Base-by-base conservation (phyloP, 2,888 invertebrate species). In the Hirtodrosophila alboralis region DNA sequence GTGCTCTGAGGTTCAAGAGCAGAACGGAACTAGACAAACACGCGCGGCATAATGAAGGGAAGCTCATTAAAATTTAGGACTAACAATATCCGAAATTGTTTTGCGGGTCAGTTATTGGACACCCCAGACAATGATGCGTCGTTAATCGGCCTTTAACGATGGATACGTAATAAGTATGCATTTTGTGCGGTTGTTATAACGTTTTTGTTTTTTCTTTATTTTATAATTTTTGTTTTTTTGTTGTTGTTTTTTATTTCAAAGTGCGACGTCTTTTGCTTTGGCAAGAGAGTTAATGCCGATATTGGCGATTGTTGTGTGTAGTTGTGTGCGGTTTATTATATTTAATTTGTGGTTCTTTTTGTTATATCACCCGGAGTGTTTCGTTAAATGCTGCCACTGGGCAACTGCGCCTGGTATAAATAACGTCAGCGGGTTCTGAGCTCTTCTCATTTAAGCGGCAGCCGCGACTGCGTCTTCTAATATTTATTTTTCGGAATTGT, bases 391-490 rank as follows among this genome's bases (percentile, higher is more conserved):
- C 28, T 36, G 33, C 13, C n/a, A 26, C 31, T 28, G 21, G 31
- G 26, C 26, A 9, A 18, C 18, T 26, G 31, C 28, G 12, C 7
- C 12, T 9, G 8, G 68, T 73, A 84, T 78, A 78, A 81, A 78
- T 74, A 81, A 26, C 12, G 40, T 30, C 36, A 13, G 12, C 36
- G 13, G 14, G 23, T 44, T 54, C 51, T 44, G 34, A 44, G 23
- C 31, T 37, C 16, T 14, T 41, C 65, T 69, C 67, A 84, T 58
- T 78, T 34, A 13, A 58, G 54, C 44, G 33, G 21, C 38, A 58
- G 53, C 34, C 53, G 60, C 44, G 60, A 21, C 30, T 40, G 40
- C 10, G 33, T 30, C 31, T 13, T 6, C n/a, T 36, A 37, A 18
- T 23, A n/a, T 14, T 30, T 18, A 7, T n/a, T 8, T 10, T 6